Evolutionary conservation across 2,888 invertebrate species (phyloP).

Genomic region (Yponomeuta cagnagella): DNA sequence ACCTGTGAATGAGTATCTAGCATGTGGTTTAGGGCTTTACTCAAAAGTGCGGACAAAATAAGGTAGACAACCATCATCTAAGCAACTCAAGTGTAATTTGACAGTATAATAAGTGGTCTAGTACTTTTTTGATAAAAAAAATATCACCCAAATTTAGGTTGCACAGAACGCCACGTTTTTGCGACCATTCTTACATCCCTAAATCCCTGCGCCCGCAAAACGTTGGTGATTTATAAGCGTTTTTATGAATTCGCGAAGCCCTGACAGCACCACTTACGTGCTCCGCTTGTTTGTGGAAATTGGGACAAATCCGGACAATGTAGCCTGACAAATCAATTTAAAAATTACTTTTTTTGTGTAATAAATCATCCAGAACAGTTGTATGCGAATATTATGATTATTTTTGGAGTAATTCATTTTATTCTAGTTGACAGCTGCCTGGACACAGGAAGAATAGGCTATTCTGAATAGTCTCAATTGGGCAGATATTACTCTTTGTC

Average conservation of each 20-base stretch:
- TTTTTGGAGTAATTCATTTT: no score
- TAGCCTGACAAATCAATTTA: neutral
- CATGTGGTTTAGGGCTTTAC: no score
- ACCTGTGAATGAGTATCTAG: no score
- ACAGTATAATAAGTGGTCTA: neutral
- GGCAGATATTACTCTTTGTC: no score
- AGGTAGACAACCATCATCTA: no score
- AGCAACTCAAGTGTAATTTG: neutral
- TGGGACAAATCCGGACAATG: slow-evolving; percentile 5
- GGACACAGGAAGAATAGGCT: no score
- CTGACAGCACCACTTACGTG: neutral
- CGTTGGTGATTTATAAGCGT: slow-evolving; percentile 8
- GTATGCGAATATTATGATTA: no score
- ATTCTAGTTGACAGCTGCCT: no score
- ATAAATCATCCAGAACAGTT: neutral
- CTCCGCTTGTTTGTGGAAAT: slow-evolving; percentile 7
- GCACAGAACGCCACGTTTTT: slow-evolving; percentile 3
- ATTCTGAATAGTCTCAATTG: no score
- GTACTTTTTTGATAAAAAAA: neutral
- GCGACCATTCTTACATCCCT: neutral
- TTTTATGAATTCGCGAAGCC: slow-evolving; percentile 10
- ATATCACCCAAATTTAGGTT: neutral
- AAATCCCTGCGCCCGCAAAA: slow-evolving; percentile 5
- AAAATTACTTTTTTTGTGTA: neutral
- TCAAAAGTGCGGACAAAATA: no score